Evolutionary conservation across 2,888 invertebrate species (phyloP), one percentile per base, ranked within the genome.

Genomic region (Trilocha varians): DNA sequence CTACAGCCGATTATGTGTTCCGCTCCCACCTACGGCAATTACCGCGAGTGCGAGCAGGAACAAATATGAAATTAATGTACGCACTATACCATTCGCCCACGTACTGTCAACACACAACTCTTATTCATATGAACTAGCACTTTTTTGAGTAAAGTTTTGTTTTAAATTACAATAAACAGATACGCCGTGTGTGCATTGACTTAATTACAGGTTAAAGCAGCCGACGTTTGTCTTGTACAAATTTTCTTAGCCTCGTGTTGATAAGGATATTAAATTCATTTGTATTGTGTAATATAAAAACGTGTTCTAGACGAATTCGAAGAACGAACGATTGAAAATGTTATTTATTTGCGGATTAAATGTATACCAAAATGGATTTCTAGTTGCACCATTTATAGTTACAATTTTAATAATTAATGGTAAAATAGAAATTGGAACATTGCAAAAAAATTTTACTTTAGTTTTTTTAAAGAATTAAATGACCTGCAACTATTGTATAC

Each of bases 81-180:
- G 25, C 11, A 25, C 25, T 25, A 25, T 25, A 25, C 25, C 25
- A 25, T 25, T 25, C 25, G 25, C 25, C 25, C 25, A 25, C 25
- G 25, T 25, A 25, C 25, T 25, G 25, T 25, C 25, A 25, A 25
- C 25, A 56, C 45, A 47, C 50, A 49, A 53, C 53, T 62, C 65
- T 57, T 60, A 68, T 68, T 67, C 69, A 55, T 52, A 55, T 49
- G 57, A 67, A 68, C 54, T 64, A 55, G 59, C 62, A 66, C 62
- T 55, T 57, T 53, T 58, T 52, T 55, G 54, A 59, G 57, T 58
- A 62, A 55, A 53, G 49, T 59, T 58, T 65, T 65, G 60, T 62
- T 56, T 66, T 52, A 55, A 56, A 55, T 65, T 62, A 58, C 62
- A 62, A 59, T 48, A 56, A 54, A 54, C 55, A 59, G 57, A 52